Base-by-base conservation (phyloP, 2,888 invertebrate species). In the Stegophylla sp. region DNA sequence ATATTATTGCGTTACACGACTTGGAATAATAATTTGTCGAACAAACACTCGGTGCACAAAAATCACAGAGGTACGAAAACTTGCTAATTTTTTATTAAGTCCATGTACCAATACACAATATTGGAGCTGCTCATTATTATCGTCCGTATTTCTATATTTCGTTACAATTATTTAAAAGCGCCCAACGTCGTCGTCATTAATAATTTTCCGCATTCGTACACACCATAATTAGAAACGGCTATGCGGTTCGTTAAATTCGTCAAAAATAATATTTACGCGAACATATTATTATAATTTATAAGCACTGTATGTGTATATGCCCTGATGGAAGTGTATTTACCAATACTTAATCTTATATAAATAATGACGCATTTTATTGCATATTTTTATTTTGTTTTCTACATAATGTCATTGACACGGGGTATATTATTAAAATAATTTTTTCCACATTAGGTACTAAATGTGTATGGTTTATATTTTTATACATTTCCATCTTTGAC, bases 141-240 rank as follows among this genome's bases (percentile, higher is more conserved):
- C 34, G 7, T 34, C 5, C 17, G 17, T 43, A 45, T 45, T 73
- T n/a, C n/a, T 59, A 12, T 73, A 20, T 51, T 51, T n/a, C 17
- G 4, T 20, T 13, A 43, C 64, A 20, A 64, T n/a, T 74, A 17
- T 53, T 64, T 13, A 51, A 20, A 17, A 45, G 28, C 45, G 7
- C 4, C 34, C 34, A 23, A 3, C 23, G 28, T 15, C 53, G 41
- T 51, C 20, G 10, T 59, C 23, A 41, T 28, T 69, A 71, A 71
- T 61, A 41, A 79, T 48, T 79, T 79, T 79, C 79, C 59, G 71
- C 79, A 56, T 71, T 69, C 71, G 61, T 79, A 79, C 51, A 63
- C 79, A 79, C 34, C 61, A 48, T 79, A 79, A 79, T 79, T 79
- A 48, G 61, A 41, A 48, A 61, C 69, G 79, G 79, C 71, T 63